Conservation (phyloP, 2,888 invertebrate species). For the Hypselothyrea guttata region DNA sequence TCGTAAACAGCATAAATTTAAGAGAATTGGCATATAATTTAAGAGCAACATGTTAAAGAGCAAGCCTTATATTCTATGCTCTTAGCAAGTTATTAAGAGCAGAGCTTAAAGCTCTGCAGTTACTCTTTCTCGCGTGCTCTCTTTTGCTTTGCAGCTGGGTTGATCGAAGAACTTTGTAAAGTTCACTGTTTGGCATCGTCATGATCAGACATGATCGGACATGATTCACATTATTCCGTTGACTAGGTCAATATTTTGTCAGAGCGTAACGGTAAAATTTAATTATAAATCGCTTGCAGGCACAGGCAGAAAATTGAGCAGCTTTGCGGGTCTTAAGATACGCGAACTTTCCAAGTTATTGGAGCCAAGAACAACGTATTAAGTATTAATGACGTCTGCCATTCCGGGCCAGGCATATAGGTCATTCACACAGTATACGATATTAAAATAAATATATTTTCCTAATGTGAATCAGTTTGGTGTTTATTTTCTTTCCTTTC, state of each 20-base stretch:
- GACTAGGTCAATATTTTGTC: conserved; percentile 70
- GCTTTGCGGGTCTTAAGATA: conserved; percentile 1
- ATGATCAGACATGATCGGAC: neutral
- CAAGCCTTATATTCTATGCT: conserved; percentile 25
- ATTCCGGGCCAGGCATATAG: conserved; percentile 3
- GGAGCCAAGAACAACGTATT: neutral
- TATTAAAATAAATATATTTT: neutral
- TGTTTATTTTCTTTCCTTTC: neutral
- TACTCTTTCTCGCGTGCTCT: too few species aligned
- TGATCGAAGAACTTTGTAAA: conserved; percentile 35
- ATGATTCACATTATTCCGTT: conserved; percentile 55
- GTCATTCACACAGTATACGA: conserved; percentile 6
- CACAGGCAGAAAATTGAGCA: conserved; percentile 43
- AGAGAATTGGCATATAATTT: neutral
- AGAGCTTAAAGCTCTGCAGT: conserved; percentile 37
- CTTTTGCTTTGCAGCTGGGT: too few species aligned
- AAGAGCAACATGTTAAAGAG: conserved; percentile 19
- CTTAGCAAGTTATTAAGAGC: conserved; percentile 26
- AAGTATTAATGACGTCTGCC: conserved; percentile 22
- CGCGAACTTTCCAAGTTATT: neutral
- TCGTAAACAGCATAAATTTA: too few species aligned
- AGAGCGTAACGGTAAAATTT: conserved; percentile 63
- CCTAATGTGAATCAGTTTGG: conserved; percentile 13
- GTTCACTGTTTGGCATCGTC: conserved; percentile 17
- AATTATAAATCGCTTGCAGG: conserved; percentile 47